Percentiles rank a stretch among this genome's conserved stretches.
Conservation (phyloP, 2,888 invertebrate species). For the Dichetophora obliterata region DNA sequence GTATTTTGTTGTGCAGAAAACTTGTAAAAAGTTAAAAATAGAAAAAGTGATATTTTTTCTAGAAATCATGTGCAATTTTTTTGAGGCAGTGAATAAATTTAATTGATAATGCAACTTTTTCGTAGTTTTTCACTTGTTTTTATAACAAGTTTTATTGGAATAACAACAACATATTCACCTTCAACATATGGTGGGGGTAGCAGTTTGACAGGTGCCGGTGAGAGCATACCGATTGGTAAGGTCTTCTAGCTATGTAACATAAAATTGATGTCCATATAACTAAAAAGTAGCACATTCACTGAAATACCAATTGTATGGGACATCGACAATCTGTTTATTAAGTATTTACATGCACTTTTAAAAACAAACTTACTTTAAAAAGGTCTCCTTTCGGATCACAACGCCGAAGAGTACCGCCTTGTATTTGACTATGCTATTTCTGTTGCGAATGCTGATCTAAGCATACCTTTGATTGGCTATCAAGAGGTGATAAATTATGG, state of each 20-base stretch:
- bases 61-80: not conserved
- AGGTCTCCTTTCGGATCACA: constrained; percentile 64
- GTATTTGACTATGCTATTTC: constrained; percentile 65
- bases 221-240: constrained; percentile 29
- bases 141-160: not conserved
- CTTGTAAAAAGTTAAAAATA: constrained; percentile 25
- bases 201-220: not conserved
- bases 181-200: not conserved
- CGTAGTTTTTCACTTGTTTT: not conserved
- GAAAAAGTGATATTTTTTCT: not conserved
- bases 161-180: not conserved
- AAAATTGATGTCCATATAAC: not conserved
- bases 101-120: constrained; percentile 6
- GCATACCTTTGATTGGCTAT: constrained; percentile 56
- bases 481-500: constrained; percentile 70
- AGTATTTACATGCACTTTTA: not conserved
- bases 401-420: constrained; percentile 55
- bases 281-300: not conserved
- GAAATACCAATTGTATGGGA: not conserved
- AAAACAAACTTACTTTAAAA: not conserved
- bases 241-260: not conserved
- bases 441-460: constrained; percentile 60
- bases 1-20: not conserved
- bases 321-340: not conserved
- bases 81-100: not conserved